Evolutionary conservation across 2,797 vertebrate species (phyloP), one percentile per base, ranked within the genome.

Genomic region (Acanthornis magna): DNA sequence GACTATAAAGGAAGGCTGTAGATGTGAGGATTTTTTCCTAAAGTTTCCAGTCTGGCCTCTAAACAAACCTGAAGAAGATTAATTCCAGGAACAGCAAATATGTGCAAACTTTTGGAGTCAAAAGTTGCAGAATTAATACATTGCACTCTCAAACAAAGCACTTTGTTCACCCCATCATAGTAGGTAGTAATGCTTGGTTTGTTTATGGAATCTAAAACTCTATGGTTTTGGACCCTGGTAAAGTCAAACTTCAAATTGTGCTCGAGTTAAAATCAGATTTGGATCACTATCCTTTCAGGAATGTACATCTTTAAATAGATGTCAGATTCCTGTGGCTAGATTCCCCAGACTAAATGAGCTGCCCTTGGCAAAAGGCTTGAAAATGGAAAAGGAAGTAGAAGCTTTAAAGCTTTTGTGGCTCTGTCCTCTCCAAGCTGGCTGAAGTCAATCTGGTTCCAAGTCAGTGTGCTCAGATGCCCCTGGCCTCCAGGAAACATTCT

Each of bases 261-360:
- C 54, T 89, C 20, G 50, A 78, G 79, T 81, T 89, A 68, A 92
- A 65, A 80, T 62, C 57, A 54, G 57, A 73, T 86, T 45, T 75
- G 62, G 61, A 78, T 83, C 65, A 26, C 79, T 78, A 14, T 88
- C 36, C 61, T 85, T 83, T 94, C 70, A 53, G 48, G 55, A 93
- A 92, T 23, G 43, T 68, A 54, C 79, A 47, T 86, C 85, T 95
- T 95, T 85, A 96, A 95, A 92, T 78, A 78, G 89, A 78, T 87
- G 93, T 70, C 91, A 72, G 51, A 95, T 94, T 97, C 93, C 91
- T 95, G 89, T 80, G 93, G 87, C 76, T 74, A 30, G 82, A 78
- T 89, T 93, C 82, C 71, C 79, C 67, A 48, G 92, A 63, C 76
- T 65, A 78, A 93, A 80, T 32, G 58, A 82, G 54, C 73, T 92